A percentile compares a stretch with the other conserved stretches of the same genome.
phyloP scores from a whole-genome alignment of 2,888 invertebrate genomes.

The Ophion obscuratus region DNA sequence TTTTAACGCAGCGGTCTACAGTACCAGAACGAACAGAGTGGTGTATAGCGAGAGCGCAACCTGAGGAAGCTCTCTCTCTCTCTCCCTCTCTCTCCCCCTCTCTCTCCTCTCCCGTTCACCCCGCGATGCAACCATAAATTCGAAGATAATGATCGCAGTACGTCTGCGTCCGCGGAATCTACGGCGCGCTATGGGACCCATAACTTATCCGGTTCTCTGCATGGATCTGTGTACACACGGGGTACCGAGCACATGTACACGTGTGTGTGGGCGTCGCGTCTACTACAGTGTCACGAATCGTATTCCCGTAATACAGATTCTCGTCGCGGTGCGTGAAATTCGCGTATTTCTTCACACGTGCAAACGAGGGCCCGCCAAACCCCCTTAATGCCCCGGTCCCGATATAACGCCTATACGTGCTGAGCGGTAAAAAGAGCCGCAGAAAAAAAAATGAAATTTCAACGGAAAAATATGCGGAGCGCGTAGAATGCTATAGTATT shows the following conservation, averaged over 20 bases:
- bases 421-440: conserved; percentile 25
- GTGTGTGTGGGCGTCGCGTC: conserved; percentile 19
- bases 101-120: conserved; percentile 49
- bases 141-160: conserved; percentile 83
- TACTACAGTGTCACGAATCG: conserved; percentile 41
- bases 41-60: conserved; percentile 11
- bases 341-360: conserved; percentile 28
- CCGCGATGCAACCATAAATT: conserved; percentile 80
- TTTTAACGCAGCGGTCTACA: conserved; percentile 47
- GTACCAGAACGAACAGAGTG: conserved; percentile 10
- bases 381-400: conserved; percentile 48
- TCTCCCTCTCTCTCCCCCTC: neutral
- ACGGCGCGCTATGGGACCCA: conserved; percentile 82
- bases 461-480: conserved; percentile 17
- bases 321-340: conserved; percentile 51
- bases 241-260: conserved; percentile 45
- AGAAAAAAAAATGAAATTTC: conserved; percentile 1
- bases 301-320: conserved; percentile 46
- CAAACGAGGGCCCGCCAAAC: conserved; percentile 1
- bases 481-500: conserved; percentile 9
- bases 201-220: conserved; percentile 80
- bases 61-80: conserved; percentile 55
- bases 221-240: conserved; percentile 73
- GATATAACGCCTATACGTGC: conserved; percentile 52
- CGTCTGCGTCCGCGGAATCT: conserved; percentile 83